A percentile compares a stretch with the other conserved stretches of the same genome.
phyloP scores from a whole-genome alignment of 2,888 invertebrate species.

The Melieria crassipennis region DNA sequence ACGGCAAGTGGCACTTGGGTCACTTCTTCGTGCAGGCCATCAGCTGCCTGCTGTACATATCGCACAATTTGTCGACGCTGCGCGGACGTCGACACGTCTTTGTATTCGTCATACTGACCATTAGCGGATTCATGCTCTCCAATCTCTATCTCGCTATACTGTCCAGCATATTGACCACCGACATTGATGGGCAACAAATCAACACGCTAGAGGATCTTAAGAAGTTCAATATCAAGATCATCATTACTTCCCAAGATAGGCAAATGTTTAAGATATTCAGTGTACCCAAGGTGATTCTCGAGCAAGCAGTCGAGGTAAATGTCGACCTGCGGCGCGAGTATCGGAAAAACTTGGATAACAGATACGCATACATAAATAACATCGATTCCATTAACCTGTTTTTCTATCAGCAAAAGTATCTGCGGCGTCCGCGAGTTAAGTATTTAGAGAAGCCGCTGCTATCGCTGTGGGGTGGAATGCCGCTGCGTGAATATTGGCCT shows the following conservation, averaged over 20 bases:
- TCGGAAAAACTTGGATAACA: constrained; percentile 36
- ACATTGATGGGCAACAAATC: constrained; percentile 25
- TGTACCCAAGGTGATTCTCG: not conserved
- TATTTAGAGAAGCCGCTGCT: constrained; percentile 32
- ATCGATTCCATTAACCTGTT: constrained; percentile 41
- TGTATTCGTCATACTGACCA: constrained; percentile 22
- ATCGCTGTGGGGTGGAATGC: constrained; percentile 39
- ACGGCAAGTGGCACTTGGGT: constrained; percentile 20
- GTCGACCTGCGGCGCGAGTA: constrained; percentile 1
- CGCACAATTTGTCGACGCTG: constrained; percentile 2
- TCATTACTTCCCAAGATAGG: not conserved
- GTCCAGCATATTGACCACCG: constrained; percentile 28
- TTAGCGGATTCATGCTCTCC: constrained; percentile 26
- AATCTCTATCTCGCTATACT: constrained; percentile 24
- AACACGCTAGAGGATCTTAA: constrained; percentile 23
- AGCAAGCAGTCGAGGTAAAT: constrained; percentile 24
- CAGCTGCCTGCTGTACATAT: constrained; percentile 18
- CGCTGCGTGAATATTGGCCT: constrained; percentile 42
- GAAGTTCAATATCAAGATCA: constrained; percentile 18
- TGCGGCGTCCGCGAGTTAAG: constrained; percentile 39
- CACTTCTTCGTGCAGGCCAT: constrained; percentile 11
- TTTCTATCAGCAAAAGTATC: constrained; percentile 46
- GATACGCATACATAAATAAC: constrained; percentile 36
- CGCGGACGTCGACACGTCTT: constrained; percentile 13
- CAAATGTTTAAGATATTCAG: constrained; percentile 9